Base-by-base conservation (phyloP, 1,140 invertebrate genomes). In the Drosophila takahashii region DNA sequence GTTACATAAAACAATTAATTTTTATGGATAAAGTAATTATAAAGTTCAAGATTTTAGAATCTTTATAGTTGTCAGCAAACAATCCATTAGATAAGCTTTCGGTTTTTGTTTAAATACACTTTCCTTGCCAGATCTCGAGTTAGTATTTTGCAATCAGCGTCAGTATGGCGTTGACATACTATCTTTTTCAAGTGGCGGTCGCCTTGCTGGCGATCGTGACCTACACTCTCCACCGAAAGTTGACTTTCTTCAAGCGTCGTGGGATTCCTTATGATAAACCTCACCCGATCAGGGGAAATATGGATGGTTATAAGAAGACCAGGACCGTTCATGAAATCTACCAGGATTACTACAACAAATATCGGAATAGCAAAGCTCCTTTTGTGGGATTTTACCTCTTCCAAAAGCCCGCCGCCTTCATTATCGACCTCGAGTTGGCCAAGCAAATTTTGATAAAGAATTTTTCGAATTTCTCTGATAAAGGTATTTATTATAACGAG, bases 391-490 rank as follows among this genome's bases (percentile, higher is more conserved):
- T 91, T 7, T 93, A 90, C 69, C 67, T 79, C 4, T 79, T 93
- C 69, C 81, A 92, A 1, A 92, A 92, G 8, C 94, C 94, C 0
- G 77, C 92, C 0, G 73, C 93, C 4, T 90, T 92, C 7, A 62
- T 94, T 9, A 81, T 93, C 26, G 94, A 95, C 70, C 92, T 94
- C 1, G 93, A 94, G 4, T 74, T 96, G 0, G 93, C 95, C 0
- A 95, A 94, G 75, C 80, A 92, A 34, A 93, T 96, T 6, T 71
- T 95, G 18, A 92, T 94, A 2, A 94, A 94, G 79, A 94, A 95
- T 64, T 95, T 95, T 54, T 77, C 92, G 9, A 73, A 91, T 22
- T 95, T 95, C 61, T 62, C 81, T 10, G 93, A 94, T 76, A 93
- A 93, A 32, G 93, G 93, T 0, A 27, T 93, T 0, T 86, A 76